Conservation (phyloP, 1,140 invertebrate genomes). For the silkworm (Bombyx mori) region DNA sequence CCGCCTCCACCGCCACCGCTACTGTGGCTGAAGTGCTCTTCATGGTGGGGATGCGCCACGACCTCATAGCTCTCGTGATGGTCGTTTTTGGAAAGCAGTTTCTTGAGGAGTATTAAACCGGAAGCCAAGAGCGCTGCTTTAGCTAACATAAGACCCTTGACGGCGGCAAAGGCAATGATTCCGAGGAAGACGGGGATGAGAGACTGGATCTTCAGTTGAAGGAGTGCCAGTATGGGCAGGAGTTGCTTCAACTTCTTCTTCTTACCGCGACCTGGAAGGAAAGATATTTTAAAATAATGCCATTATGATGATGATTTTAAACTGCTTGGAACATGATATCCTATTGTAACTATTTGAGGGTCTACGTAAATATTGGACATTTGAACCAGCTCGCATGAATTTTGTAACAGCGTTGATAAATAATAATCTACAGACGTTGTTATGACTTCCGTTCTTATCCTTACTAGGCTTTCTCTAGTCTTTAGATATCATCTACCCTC, state of each 20-base stretch:
- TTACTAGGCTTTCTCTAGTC: too few relatives aligned
- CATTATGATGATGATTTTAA: not conserved
- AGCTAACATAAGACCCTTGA: slow-evolving; percentile 86
- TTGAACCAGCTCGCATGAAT: too few relatives aligned
- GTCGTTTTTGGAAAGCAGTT: slow-evolving; percentile 80
- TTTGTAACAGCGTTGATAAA: too few relatives aligned
- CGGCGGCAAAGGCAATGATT: slow-evolving; percentile 81
- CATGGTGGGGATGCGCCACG: slow-evolving; percentile 77
- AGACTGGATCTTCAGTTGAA: slow-evolving; percentile 84
- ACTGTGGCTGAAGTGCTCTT: slow-evolving; percentile 71
- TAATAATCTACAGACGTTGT: too few relatives aligned
- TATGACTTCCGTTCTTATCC: too few relatives aligned
- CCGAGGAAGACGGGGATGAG: slow-evolving; percentile 84
- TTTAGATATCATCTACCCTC: too few relatives aligned
- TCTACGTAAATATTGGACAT: too few relatives aligned
- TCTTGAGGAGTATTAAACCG: slow-evolving; percentile 82
- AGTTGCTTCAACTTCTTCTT: slow-evolving; percentile 83
- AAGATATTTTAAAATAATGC: not conserved
- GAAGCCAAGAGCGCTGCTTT: slow-evolving; percentile 85
- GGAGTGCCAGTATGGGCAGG: slow-evolving; percentile 79
- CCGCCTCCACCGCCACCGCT: slow-evolving; percentile 32
- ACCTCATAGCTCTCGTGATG: slow-evolving; percentile 82
- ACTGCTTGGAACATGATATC: not conserved
- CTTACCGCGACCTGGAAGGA: slow-evolving; percentile 76
- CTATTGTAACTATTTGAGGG: too few relatives aligned